These are phyloP conservation scores for Leucopternis melanops DNA, from an alignment of 2,113 vertebrate species.

Conservation along the genomic window DNA sequence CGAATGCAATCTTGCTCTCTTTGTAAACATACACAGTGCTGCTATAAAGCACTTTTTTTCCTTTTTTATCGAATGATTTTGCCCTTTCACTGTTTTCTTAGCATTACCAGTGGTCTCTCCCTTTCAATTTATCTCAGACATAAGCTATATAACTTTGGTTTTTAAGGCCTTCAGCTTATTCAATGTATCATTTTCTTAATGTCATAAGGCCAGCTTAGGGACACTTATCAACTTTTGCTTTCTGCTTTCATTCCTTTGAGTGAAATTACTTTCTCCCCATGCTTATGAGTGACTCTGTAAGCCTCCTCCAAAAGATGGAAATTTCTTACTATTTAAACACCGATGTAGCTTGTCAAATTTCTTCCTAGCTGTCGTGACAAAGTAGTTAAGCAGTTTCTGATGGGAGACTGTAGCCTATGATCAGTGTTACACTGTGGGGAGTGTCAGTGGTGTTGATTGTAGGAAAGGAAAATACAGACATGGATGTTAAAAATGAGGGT, in stretches of 20 bases:
- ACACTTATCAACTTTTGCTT: background rate
- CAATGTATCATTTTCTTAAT: background rate
- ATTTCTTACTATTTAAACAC: background rate
- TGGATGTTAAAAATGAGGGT: background rate
- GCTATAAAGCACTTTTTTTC: background rate
- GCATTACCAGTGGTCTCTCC: background rate
- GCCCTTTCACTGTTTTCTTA: background rate
- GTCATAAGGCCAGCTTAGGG: background rate
- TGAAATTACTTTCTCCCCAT: background rate
- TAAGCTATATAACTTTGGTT: background rate
- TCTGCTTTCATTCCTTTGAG: background rate
- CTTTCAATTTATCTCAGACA: background rate
- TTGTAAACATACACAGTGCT: background rate
- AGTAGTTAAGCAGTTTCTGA: background rate
- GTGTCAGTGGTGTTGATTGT: background rate
- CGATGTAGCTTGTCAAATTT: accelerated
- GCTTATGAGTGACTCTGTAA: background rate
- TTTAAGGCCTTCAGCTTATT: background rate
- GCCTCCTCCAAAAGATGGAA: background rate
- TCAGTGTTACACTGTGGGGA: background rate
- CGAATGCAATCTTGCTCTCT: background rate
- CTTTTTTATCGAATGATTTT: background rate
- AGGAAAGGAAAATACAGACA: background rate
- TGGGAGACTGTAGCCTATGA: background rate
- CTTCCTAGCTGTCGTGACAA: background rate